Percentiles rank a stretch among this genome's conserved stretches.
phyloP scores from a whole-genome alignment of 2,113 vertebrate species.

The Alces alces region DNA sequence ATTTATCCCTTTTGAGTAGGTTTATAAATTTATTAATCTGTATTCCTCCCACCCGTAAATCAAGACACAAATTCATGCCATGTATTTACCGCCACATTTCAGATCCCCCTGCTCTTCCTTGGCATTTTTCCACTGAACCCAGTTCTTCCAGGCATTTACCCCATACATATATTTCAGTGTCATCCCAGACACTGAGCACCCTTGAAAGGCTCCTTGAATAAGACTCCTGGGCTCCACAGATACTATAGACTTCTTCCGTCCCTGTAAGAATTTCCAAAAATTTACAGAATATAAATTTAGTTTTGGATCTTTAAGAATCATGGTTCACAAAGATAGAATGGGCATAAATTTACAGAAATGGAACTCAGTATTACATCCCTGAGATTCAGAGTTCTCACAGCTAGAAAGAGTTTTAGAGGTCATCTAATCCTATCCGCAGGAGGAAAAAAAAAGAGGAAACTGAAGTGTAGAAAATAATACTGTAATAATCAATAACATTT shows the following conservation, averaged over 20 bases:
- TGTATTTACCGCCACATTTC: conserved; percentile 82
- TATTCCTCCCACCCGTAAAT: neutral
- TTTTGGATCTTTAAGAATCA: conserved; percentile 8
- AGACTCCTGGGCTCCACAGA: conserved; percentile 77
- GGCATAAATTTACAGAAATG: neutral
- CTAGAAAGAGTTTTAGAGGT: neutral
- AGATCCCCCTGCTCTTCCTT: conserved; percentile 89
- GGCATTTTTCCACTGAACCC: conserved; percentile 92
- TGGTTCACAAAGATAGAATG: neutral
- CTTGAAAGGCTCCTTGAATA: conserved; percentile 79
- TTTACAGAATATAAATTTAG: conserved; percentile 31
- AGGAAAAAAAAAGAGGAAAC: neutral
- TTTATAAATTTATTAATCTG: neutral
- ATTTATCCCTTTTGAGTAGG: neutral
- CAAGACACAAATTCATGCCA: neutral
- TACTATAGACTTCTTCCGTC: conserved; percentile 84
- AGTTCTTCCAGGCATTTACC: conserved; percentile 95
- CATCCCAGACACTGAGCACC: conserved; percentile 83
- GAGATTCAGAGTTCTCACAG: conserved; percentile 14
- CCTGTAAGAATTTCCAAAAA: conserved; percentile 74
- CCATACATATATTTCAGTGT: conserved; percentile 93
- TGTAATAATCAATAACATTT: conserved; percentile 1
- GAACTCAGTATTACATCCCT: neutral
- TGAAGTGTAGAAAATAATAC: neutral
- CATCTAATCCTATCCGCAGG: neutral